Base-by-base conservation (phyloP, 2,888 invertebrate genomes). In the Euplagia quadripunctaria region DNA sequence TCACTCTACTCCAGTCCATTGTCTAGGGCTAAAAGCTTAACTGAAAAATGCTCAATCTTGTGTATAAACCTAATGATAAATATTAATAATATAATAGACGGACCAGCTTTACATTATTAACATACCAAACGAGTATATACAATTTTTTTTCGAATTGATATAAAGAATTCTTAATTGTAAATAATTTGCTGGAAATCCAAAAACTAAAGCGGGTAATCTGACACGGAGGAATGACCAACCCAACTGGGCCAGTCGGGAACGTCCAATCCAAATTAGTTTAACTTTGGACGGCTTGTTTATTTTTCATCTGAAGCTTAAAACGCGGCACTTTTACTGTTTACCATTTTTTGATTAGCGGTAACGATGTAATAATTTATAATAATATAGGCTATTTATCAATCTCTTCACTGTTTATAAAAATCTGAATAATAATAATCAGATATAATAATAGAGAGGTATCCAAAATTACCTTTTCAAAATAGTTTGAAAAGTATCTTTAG, bases 251-350 rank as follows among this genome's bases (percentile, higher is more conserved):
- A 80, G 75, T 77, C 75, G 52, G 70, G 79, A 80, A 85, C 83
- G 86, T 89, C 86, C 87, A 88, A 89, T 89, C 87, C 79, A 87
- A 90, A 91, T 90, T 87, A 89, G 87, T 85, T 89, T 85, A 85
- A 84, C 86, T 86, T 86, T 79, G 80, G 78, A 79, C 71, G 77
- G 79, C 77, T 81, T 87, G 82, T 86, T 85, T 86, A 85, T 86
- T 86, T 87, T 87, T 81, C 81, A 86, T 81, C 79, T 75, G 76
- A 78, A 70, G 77, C 70, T 68, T 74, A 64, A 74, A 74, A 71
- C 72, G 61, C 64, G 12, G 5, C 77, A 75, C 74, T 79, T 77
- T 74, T 79, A 76, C 77, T 73, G 79, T 70, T 68, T 20, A 71
- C 75, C 71, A 72, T 76, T 75, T 77, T 80, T 82, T 72, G 76